Percentiles rank a stretch among this genome's conserved stretches.
phyloP scores from a whole-genome alignment of 2,888 invertebrate species.

The Drosophila monieri region DNA sequence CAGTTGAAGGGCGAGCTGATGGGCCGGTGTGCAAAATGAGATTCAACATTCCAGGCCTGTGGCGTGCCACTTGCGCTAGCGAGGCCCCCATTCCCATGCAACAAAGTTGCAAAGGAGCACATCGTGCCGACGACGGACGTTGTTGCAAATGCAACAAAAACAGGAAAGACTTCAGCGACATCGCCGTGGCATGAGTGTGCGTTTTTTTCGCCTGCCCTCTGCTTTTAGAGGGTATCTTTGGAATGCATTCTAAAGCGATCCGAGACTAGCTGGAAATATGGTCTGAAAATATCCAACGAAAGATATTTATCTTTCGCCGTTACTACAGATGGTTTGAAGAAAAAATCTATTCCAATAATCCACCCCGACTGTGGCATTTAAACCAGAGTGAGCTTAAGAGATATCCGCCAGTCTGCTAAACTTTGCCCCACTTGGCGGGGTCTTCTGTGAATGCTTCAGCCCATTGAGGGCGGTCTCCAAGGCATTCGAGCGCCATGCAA shows the following conservation, averaged over 20 bases:
- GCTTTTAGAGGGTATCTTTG: constrained; percentile 10
- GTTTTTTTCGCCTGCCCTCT: constrained; percentile 22
- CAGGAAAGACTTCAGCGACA: constrained; percentile 36
- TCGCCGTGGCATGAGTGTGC: constrained; percentile 46
- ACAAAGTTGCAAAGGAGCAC: constrained; percentile 66
- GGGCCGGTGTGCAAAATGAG: constrained; percentile 37
- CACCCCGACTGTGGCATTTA: too few species aligned
- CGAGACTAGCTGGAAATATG: neutral
- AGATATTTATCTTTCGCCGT: too few species aligned
- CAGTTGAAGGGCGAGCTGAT: constrained; percentile 37
- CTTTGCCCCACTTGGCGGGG: neutral
- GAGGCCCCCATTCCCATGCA: constrained; percentile 61
- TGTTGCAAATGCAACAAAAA: constrained; percentile 21
- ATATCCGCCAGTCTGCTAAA: neutral
- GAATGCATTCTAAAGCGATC: neutral
- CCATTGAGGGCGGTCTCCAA: constrained; percentile 33
- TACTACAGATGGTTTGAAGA: too few species aligned
- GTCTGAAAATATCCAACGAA: too few species aligned
- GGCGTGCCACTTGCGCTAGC: neutral
- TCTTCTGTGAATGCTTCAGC: constrained; percentile 27
- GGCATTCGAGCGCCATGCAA: constrained; percentile 26
- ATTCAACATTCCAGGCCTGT: constrained; percentile 25
- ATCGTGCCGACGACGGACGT: constrained; percentile 55
- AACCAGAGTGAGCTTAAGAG: neutral
- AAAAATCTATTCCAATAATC: too few species aligned